Base-by-base conservation (phyloP, 2,888 invertebrate genomes). In the Cinara cedri region DNA sequence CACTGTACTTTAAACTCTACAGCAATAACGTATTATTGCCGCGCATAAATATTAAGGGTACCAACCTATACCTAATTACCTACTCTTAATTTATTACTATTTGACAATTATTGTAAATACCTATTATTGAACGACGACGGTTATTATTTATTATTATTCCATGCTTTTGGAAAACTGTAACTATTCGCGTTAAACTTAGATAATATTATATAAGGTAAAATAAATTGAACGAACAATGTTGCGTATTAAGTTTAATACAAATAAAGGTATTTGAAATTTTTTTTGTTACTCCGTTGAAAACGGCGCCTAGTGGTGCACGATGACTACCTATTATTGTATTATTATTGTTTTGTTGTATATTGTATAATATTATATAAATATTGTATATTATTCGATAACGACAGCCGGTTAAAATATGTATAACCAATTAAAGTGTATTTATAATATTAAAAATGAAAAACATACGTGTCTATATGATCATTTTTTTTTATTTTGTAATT, bases 91-190 rank as follows among this genome's bases (percentile, higher is more conserved):
- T 6, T 63, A n/a, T 42, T 19, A 14, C 26, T 60, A 16, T 16
- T 16, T 26, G 13, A 60, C 16, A 16, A 26, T 60, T 60, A 26
- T 51, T 68, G 68, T 68, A 51, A 68, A 68, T 68, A 68, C 34
- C 34, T 34, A 26, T n/a, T 26, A 11, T 57, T 65, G 16, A 66
- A 66, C 49, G n/a, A 24, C 46, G 16, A 66, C 44, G 24, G 46
- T 66, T 46, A 66, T 19, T 71, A 63, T 24, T n/a, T n/a, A n/a
- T 42, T 57, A 63, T n/a, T 72, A 63, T 63, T 74, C 74, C 51
- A 34, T 54, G 74, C 63, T 74, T 63, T 62, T 51, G 46, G 13
- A 62, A 74, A 62, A 51, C 19, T 63, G 63, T 74, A 74, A 2
- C 4, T 34, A 49, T 51, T 34, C 42, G 51, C 42, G 62, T 63